phyloP scores from a whole-genome alignment of 2,113 vertebrate genomes.

The Ophthalmolycus amberensis region DNA sequence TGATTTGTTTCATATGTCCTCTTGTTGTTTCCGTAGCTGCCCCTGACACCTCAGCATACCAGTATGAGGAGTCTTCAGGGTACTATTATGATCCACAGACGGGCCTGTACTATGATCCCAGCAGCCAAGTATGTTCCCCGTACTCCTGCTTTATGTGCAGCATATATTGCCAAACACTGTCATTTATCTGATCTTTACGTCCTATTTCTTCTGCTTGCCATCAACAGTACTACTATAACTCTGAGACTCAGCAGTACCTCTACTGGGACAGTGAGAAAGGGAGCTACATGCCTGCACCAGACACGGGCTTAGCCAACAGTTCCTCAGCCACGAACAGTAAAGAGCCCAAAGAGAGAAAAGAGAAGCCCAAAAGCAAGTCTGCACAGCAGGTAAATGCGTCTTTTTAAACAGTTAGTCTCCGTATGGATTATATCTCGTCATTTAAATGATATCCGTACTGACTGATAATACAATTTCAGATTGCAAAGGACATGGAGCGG shows the following conservation, averaged over 20 bases:
- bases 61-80: constrained; percentile 94
- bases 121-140: constrained; percentile 87
- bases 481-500: constrained; percentile 98
- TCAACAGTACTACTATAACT: constrained; percentile 94
- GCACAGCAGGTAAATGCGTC: constrained; percentile 88
- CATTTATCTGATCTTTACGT: not conserved
- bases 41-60: constrained; percentile 92
- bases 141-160: not conserved
- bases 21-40: constrained; percentile 76
- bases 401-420: not conserved
- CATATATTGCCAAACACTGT: not conserved
- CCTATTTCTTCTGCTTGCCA: constrained; percentile 76
- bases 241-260: constrained; percentile 93
- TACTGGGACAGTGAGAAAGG: constrained; percentile 96
- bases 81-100: constrained; percentile 94
- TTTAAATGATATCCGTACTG: not conserved
- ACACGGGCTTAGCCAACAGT: not conserved
- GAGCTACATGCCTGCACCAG: constrained; percentile 86
- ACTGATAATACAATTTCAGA: constrained; percentile 77
- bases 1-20: not conserved
- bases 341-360: constrained; percentile 52
- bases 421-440: not conserved
- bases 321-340: not conserved
- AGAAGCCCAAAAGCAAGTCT: constrained; percentile 95
- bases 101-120: constrained; percentile 94